Conservation (phyloP, 2,113 vertebrate species). For the Empidonax traillii region DNA sequence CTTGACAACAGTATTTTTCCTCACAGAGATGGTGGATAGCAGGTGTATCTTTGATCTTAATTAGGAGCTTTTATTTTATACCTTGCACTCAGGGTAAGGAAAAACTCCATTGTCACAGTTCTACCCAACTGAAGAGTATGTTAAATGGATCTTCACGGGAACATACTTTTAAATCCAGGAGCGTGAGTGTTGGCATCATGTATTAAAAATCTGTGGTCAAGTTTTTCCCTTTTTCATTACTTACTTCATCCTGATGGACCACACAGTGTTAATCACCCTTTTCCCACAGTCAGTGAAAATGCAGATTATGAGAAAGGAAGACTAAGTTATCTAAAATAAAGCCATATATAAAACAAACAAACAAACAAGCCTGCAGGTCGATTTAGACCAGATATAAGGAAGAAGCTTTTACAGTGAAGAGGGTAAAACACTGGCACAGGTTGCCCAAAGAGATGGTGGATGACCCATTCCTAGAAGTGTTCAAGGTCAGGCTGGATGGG, state of each 20-base stretch:
- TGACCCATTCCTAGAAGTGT: neutral
- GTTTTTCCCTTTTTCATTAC: neutral
- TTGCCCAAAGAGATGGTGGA: neutral
- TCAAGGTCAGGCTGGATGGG: neutral
- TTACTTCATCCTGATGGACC: neutral
- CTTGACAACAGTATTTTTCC: neutral
- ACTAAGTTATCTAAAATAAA: neutral
- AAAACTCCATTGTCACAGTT: neutral
- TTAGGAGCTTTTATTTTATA: neutral
- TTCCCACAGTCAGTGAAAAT: neutral
- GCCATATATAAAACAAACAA: too few species aligned
- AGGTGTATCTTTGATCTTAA: neutral
- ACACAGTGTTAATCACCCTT: neutral
- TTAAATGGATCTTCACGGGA: neutral
- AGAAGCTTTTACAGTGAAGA: neutral
- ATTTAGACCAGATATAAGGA: neutral
- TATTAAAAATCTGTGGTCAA: neutral
- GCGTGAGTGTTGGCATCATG: neutral
- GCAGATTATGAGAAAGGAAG: neutral
- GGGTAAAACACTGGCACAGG: neutral
- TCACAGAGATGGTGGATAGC: neutral
- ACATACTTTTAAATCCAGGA: neutral
- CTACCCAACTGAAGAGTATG: neutral
- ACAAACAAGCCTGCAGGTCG: neutral
- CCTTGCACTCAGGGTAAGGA: neutral